Evolutionary conservation across 2,888 invertebrate species (phyloP).

Genomic region (Pterostichus madidus): DNA sequence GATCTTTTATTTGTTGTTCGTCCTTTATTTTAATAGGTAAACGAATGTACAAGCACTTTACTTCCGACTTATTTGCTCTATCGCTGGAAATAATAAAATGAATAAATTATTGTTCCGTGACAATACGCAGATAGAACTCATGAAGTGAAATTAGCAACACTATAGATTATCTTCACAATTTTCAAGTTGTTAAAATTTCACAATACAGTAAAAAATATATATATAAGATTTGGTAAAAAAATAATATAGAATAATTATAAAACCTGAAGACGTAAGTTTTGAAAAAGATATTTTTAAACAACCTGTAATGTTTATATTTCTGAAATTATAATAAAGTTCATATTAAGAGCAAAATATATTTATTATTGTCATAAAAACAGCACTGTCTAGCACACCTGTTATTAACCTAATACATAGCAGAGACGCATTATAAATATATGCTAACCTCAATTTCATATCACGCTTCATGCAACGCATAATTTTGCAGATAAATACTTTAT

Average conservation of each 20-base stretch:
- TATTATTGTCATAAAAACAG: too few relatives aligned
- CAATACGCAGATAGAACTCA: background rate
- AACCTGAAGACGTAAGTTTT: too few relatives aligned
- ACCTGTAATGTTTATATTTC: too few relatives aligned
- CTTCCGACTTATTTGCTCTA: slow-evolving; percentile 33
- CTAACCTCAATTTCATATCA: background rate
- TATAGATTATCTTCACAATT: background rate
- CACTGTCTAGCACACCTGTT: too few relatives aligned
- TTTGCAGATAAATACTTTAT: too few relatives aligned
- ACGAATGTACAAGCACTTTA: slow-evolving; percentile 71
- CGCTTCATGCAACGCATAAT: too few relatives aligned
- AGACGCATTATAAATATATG: background rate
- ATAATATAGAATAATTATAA: too few relatives aligned
- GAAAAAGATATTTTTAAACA: too few relatives aligned
- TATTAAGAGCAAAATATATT: too few relatives aligned
- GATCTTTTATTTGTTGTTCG: slow-evolving; percentile 72
- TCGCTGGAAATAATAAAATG: slow-evolving; percentile 27
- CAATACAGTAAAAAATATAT: background rate
- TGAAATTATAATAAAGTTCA: too few relatives aligned
- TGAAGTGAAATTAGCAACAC: slow-evolving; percentile 24
- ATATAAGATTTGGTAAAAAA: too few relatives aligned
- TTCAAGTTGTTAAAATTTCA: background rate
- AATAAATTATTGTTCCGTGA: background rate
- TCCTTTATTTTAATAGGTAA: slow-evolving; percentile 73
- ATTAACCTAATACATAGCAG: too few relatives aligned